These are phyloP conservation scores for Macquaria ambigua DNA, from an alignment of 2,113 vertebrate genomes.

Conservation along the genomic window DNA sequence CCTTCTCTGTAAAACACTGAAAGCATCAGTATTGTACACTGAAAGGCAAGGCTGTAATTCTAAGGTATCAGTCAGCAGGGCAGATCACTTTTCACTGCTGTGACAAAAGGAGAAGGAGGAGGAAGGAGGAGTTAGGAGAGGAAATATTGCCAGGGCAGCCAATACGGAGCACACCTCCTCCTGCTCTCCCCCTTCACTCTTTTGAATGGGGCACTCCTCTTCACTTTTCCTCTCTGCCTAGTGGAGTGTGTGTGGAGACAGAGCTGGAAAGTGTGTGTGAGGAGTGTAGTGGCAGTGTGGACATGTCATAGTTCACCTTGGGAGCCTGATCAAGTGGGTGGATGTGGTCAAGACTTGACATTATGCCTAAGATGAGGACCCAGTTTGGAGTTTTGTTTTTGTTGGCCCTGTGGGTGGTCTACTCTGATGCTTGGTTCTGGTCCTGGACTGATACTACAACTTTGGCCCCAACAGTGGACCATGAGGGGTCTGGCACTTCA, in stretches of 20 bases:
- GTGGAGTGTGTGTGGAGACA: conserved; percentile 70
- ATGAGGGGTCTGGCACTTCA: conserved; percentile 64
- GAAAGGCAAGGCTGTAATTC: conserved; percentile 75
- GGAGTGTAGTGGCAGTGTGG: conserved; percentile 63
- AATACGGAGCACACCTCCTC: conserved; percentile 73
- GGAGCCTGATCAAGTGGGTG: conserved; percentile 46
- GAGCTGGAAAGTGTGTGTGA: conserved; percentile 64
- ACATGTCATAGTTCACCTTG: conserved; percentile 79
- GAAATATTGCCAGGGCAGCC: conserved; percentile 75
- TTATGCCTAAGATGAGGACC: conserved; percentile 70
- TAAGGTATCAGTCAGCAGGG: conserved; percentile 77
- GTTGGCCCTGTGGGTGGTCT: conserved; percentile 74
- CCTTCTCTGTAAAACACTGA: conserved; percentile 59
- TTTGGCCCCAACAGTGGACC: conserved; percentile 55
- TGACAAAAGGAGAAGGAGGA: conserved; percentile 78
- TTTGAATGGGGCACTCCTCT: conserved; percentile 81
- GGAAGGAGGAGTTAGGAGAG: conserved; percentile 72
- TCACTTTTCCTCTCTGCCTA: conserved; percentile 73
- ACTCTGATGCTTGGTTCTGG: conserved; percentile 79
- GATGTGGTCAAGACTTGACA: conserved; percentile 65
- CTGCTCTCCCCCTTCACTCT: conserved; percentile 58
- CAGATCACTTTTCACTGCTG: conserved; percentile 80
- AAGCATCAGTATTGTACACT: conserved; percentile 61
- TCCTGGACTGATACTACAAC: conserved; percentile 53
- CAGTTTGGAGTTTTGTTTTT: conserved; percentile 79